A percentile compares a stretch with the other conserved stretches of the same genome.
Evolutionary conservation across 2,797 vertebrate species (phyloP).

Genomic region (Sphaeramia orbicularis): DNA sequence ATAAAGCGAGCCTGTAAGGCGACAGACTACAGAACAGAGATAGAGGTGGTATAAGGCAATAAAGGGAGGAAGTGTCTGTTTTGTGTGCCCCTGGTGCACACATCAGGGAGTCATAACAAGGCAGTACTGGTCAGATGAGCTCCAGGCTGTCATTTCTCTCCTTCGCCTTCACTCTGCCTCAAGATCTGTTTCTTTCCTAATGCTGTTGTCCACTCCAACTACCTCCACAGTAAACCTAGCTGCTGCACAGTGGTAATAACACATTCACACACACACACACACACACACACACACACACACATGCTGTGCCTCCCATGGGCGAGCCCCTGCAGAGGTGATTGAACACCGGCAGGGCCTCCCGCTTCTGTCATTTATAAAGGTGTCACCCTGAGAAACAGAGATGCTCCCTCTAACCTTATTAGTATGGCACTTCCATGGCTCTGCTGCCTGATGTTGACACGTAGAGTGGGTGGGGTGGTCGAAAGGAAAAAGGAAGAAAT

Average conservation of each 20-base stretch:
- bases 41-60: conserved; percentile 73
- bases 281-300: conserved; percentile 29
- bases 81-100: conserved; percentile 72
- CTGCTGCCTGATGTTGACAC: conserved; percentile 62
- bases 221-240: conserved; percentile 63
- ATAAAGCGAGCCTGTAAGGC: conserved; percentile 67
- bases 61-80: conserved; percentile 74
- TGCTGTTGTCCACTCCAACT: conserved; percentile 74
- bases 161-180: conserved; percentile 73
- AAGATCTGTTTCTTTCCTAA: conserved; percentile 74
- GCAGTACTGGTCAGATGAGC: conserved; percentile 76
- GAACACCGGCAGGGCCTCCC: conserved; percentile 62
- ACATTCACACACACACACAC: conserved; percentile 4
- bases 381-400: conserved; percentile 75
- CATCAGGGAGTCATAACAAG: conserved; percentile 82
- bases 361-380: conserved; percentile 76
- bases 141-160: conserved; percentile 80
- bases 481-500: conserved; percentile 20
- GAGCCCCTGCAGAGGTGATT: conserved; percentile 75
- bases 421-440: conserved; percentile 67
- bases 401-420: conserved; percentile 78
- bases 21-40: conserved; percentile 64
- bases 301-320: conserved; percentile 43
- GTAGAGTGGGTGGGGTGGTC: conserved; percentile 31
- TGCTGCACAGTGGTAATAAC: conserved; percentile 53